Evolutionary conservation across 2,888 invertebrate species (phyloP).

Genomic region (Mechanitis messenoides): DNA sequence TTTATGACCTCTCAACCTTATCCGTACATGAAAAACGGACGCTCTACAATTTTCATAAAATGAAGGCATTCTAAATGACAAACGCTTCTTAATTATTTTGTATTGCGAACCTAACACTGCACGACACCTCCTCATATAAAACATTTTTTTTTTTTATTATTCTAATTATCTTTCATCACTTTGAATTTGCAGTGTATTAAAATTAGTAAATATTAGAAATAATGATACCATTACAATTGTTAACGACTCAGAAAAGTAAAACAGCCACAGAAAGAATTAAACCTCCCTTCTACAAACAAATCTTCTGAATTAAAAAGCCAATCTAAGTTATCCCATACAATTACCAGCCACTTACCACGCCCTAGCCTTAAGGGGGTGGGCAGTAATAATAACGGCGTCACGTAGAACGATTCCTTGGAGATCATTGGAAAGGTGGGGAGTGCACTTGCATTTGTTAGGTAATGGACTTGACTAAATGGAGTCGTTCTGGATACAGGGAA

Average conservation of each 20-base stretch:
- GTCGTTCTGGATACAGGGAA: slow-evolving; percentile 22
- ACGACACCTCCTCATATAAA: too few species aligned
- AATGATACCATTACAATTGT: slow-evolving; percentile 13
- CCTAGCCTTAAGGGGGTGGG: slow-evolving; percentile 48
- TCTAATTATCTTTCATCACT: background rate
- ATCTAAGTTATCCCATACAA: slow-evolving; percentile 75
- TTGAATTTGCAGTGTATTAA: background rate
- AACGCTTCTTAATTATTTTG: background rate
- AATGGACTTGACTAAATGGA: slow-evolving; percentile 32
- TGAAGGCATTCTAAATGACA: slow-evolving; percentile 15
- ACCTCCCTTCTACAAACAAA: slow-evolving; percentile 28
- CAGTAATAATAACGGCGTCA: slow-evolving; percentile 55
- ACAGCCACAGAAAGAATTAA: slow-evolving; percentile 19
- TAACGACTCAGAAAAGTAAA: background rate
- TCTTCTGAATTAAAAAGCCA: slow-evolving; percentile 66
- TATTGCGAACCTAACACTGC: too few species aligned
- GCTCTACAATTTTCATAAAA: slow-evolving; percentile 19
- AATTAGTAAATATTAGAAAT: slow-evolving; percentile 7
- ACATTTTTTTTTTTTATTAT: too few species aligned
- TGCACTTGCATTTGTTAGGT: slow-evolving; percentile 41
- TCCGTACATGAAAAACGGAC: slow-evolving; percentile 35
- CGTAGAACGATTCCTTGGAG: slow-evolving; percentile 47
- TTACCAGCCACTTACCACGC: slow-evolving; percentile 69
- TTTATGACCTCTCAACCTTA: slow-evolving; percentile 46
- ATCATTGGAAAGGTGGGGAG: slow-evolving; percentile 36